Base-by-base conservation (phyloP, 2,113 vertebrate genomes). In the Silurus asotus region DNA sequence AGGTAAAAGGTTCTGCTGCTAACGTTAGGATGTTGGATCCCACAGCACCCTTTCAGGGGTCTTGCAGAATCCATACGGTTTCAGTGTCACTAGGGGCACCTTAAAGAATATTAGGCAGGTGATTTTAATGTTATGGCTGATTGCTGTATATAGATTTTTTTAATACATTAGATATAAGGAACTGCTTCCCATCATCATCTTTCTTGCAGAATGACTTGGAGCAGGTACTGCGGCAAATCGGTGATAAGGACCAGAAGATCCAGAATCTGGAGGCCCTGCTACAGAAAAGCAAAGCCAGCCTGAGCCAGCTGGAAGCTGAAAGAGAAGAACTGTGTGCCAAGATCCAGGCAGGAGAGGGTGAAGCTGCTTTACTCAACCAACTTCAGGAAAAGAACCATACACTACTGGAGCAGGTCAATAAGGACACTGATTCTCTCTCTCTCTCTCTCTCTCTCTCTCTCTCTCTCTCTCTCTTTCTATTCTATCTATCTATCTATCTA, bases 231-330 rank as follows among this genome's bases (percentile, higher is more conserved):
- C 96, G 98, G 88, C 98, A 99, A 92, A 99, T 99, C 87, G 97
- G 98, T 17, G 98, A 99, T 89, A 99, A 99, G 87, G 98, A 99
- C 91, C 98, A 99, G 95, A 99, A 99, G 94, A 99, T 98, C 84
- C 98, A 99, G 93, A 99, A 99, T 90, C 96, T 99, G 88, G 98
- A 99, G 92, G 98, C 97, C 83, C 94, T 99, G 89, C 94, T 99
- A 88, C 97, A 99, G 91, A 99, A 99, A 92, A 96, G 97, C 91
- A 98, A 97, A 89, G 97, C 98, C 90, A 98, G 96, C 51, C 96
- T 97, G 89, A 95, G 94, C 56, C 93, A 99, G 87, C 93, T 99
- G 84, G 98, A 99, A 94, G 93, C 96, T 0, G 98, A 99, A 92
- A 94, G 98, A 91, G 97, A 99, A 67, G 98, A 99, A 70, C 91